phyloP scores from a whole-genome alignment of 2,113 vertebrate genomes.

The Cichladusa arquata region DNA sequence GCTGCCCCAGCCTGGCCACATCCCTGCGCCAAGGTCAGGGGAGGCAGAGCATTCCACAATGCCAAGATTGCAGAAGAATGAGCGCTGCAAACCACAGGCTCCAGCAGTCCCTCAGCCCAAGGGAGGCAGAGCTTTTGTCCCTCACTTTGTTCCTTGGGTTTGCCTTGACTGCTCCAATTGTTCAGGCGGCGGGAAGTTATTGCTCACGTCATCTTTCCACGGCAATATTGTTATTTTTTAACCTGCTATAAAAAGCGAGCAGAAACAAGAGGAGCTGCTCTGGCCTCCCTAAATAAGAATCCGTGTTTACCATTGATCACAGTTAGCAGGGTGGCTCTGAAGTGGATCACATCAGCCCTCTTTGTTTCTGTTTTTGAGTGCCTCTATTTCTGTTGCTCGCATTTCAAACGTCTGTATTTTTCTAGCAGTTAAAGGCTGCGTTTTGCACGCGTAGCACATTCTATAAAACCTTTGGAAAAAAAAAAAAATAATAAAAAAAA shows the following conservation, averaged over 20 bases:
- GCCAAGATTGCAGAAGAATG: conserved; percentile 12
- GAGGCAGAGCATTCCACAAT: conserved; percentile 37
- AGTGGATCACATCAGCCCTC: not conserved
- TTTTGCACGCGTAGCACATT: conserved; percentile 65
- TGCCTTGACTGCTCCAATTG: not conserved
- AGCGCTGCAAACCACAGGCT: conserved; percentile 21
- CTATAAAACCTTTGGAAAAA: conserved; percentile 53
- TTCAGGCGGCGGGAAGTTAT: not conserved
- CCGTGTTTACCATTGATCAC: not conserved
- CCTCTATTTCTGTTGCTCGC: conserved; percentile 27
- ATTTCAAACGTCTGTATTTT: conserved; percentile 67
- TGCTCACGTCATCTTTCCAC: not conserved
- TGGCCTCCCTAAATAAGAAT: not conserved
- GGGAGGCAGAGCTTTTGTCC: not conserved
- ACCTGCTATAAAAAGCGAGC: not conserved
- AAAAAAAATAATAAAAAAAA: not conserved
- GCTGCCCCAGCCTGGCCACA: not conserved
- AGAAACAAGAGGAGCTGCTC: not conserved
- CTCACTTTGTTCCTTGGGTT: not conserved
- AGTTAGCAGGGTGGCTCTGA: not conserved
- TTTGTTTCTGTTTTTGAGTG: conserved; percentile 1
- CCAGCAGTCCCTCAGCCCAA: not conserved
- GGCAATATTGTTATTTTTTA: conserved; percentile 16
- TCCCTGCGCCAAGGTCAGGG: not conserved
- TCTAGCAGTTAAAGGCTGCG: conserved; percentile 48